phyloP scores from a whole-genome alignment of 2,113 vertebrate species.

The Cyprinodon tularosa region DNA sequence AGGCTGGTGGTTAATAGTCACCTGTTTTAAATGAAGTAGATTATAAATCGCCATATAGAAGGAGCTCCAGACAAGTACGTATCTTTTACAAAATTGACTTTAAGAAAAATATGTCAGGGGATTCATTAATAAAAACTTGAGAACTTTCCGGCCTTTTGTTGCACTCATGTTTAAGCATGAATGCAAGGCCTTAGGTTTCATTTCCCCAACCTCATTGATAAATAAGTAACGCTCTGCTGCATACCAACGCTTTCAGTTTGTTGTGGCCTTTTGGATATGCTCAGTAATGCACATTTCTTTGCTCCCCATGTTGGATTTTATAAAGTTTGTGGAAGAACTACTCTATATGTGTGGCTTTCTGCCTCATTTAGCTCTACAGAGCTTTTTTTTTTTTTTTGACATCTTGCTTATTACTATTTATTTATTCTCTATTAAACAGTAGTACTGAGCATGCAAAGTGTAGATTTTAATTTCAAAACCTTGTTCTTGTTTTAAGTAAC shows the following conservation, averaged over 20 bases:
- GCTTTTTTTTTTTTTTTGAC: not conserved
- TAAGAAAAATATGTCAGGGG: not conserved
- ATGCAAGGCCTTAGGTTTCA: not conserved
- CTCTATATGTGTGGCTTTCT: not conserved
- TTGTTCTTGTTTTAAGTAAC: too few relatives aligned
- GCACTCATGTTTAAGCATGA: not conserved
- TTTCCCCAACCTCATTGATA: not conserved
- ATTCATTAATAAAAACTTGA: not conserved
- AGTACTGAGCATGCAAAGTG: not conserved
- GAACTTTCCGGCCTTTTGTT: not conserved
- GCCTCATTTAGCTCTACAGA: not conserved
- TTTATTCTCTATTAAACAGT: not conserved
- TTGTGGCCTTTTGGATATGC: not conserved
- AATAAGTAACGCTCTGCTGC: not conserved
- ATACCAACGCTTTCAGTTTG: not conserved
- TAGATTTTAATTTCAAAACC: not conserved
- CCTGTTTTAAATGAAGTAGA: not conserved
- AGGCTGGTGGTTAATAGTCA: not conserved
- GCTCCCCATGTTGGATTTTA: not conserved
- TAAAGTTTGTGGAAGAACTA: not conserved
- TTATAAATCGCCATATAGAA: not conserved
- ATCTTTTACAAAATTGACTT: not conserved
- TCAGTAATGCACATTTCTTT: not conserved
- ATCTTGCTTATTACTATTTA: not conserved
- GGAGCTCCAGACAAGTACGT: not conserved